phyloP scores from a whole-genome alignment of 2,888 invertebrate genomes.

The Caenorhabditis sp. region DNA sequence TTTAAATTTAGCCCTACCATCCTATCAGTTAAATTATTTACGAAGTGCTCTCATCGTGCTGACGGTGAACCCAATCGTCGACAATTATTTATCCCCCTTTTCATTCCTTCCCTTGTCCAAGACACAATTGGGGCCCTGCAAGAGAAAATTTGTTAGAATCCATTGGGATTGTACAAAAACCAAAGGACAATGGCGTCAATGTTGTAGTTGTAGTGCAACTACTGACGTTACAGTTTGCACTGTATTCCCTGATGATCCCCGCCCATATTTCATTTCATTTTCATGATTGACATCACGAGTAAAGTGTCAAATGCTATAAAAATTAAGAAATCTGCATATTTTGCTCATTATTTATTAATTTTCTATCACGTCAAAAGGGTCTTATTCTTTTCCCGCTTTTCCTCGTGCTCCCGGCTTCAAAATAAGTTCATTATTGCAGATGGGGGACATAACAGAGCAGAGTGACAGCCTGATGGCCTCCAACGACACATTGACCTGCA shows the following conservation, averaged over 20 bases:
- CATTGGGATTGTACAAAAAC: constrained; percentile 16
- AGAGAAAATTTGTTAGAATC: constrained; percentile 26
- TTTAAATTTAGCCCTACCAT: too few species aligned
- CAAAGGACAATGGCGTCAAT: constrained; percentile 1
- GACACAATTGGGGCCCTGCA: constrained; percentile 19
- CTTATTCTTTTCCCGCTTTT: constrained; percentile 9
- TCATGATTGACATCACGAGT: too few species aligned
- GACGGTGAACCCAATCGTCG: constrained; percentile 32
- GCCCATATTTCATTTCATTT: too few species aligned
- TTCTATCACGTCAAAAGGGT: constrained; percentile 30
- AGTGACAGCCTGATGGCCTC: constrained; percentile 19
- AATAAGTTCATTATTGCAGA: constrained; percentile 33
- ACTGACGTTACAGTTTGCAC: constrained; percentile 1
- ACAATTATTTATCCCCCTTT: constrained; percentile 42
- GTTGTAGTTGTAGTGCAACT: too few species aligned
- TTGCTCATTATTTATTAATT: constrained; percentile 28
- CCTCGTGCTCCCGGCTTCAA: constrained; percentile 11
- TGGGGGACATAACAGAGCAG: constrained; percentile 31
- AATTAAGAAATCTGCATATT: too few species aligned
- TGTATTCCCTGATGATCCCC: background rate
- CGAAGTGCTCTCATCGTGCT: constrained; percentile 16
- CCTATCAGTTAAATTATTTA: constrained; percentile 37
- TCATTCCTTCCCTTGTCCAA: constrained; percentile 2
- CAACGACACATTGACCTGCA: constrained; percentile 44
- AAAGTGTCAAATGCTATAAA: too few species aligned